Evolutionary conservation across 2,113 vertebrate genomes (phyloP), one percentile per base, ranked within the genome.

Genomic region (Ceratotherium simum): DNA sequence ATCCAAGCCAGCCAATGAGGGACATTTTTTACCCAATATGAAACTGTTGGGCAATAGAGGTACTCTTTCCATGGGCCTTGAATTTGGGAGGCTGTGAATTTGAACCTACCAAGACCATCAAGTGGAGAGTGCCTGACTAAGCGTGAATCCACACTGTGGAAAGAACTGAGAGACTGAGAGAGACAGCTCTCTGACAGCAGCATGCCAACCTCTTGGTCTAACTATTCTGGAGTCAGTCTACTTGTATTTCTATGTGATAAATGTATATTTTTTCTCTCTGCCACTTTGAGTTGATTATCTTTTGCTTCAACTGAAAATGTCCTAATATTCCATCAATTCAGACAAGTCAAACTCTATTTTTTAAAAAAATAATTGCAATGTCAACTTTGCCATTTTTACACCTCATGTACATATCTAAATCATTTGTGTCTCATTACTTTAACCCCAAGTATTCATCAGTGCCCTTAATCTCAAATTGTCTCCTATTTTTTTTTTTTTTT

Each of bases 301-400:
- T 93, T 93, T 20, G 82, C 64, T 93, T 91, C 33, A 78, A 88
- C 9, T 92, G 11, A 79, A 91, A 81, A 46, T 75, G 11, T 85
- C 27, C 33, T 39, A 70, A 70, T 85, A 75, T 48, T 79, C 33
- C 39, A 39, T 73, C 18, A 78, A 91, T n/a, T 91, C 29, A 85
- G 65, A 90, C 6, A 82, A 91, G 31, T 80, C 48, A 88, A 20
- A 67, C 4, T 80, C 3, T 60, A 4, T 23, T 56, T 82, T 79
- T 69, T 46, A 1, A 76, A 42, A 10, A 69, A 60, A 36, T 51
- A 69, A 83, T 69, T 73, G 56, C 36, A 72, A 29, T 86, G 25
- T 83, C 48, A 94, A 42, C 70, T 82, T 84, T 65, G 16, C 27
- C 25, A 51, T 83, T 87, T 72, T 89, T 81, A 48, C n/a, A 3